A percentile compares a stretch with the other conserved stretches of the same genome.
Evolutionary conservation across 2,888 invertebrate species (phyloP).

Genomic region (Panopea generosa): DNA sequence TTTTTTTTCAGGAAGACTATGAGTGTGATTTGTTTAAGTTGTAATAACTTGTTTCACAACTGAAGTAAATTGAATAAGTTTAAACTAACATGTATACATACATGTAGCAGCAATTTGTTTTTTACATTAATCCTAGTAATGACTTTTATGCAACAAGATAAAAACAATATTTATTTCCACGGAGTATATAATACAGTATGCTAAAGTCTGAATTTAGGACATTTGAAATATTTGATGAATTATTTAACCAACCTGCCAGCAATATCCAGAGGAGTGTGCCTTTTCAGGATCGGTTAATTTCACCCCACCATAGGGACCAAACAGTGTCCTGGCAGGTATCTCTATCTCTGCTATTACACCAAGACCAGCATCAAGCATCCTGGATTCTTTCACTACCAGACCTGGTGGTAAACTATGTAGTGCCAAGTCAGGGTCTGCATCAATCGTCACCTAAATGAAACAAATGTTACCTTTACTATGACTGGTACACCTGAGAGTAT

Average conservation of each 20-base stretch:
- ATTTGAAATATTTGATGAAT: too few relatives aligned
- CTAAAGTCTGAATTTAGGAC: too few relatives aligned
- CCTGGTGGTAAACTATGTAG: slow-evolving; percentile 76
- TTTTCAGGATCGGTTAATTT: slow-evolving; percentile 62
- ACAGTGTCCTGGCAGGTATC: slow-evolving; percentile 75
- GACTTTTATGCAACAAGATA: too few relatives aligned
- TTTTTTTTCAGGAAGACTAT: too few relatives aligned
- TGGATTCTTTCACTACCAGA: slow-evolving; percentile 75
- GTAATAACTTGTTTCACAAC: too few relatives aligned
- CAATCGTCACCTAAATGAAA: neutral
- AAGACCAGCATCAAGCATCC: slow-evolving; percentile 79
- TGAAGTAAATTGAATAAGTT: too few relatives aligned
- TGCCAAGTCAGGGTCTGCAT: slow-evolving; percentile 66
- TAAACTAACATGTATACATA: too few relatives aligned
- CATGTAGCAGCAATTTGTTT: too few relatives aligned
- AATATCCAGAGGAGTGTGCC: slow-evolving; percentile 82
- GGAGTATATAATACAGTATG: too few relatives aligned
- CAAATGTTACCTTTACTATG: neutral
- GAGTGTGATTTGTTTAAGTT: too few relatives aligned
- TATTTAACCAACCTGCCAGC: slow-evolving; percentile 80
- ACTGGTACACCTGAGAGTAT: neutral
- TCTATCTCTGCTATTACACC: slow-evolving; percentile 79
- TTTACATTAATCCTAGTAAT: too few relatives aligned
- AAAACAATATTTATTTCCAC: too few relatives aligned
- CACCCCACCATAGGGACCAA: slow-evolving; percentile 84